phyloP scores from a whole-genome alignment of 53 echinoderm and acorn worm species.

The Astropecten irregularis region DNA sequence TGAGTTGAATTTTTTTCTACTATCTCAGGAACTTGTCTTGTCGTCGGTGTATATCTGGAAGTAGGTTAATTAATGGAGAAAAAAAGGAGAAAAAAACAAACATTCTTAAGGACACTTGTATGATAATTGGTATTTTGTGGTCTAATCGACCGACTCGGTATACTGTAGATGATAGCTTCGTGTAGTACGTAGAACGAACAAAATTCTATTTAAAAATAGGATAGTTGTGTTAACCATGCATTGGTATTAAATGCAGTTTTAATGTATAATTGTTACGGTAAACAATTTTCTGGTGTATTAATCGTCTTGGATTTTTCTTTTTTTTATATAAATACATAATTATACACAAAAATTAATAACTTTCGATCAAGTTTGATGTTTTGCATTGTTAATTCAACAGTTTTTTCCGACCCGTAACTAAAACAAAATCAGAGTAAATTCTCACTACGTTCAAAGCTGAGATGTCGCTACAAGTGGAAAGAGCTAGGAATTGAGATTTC shows the following conservation, averaged over 20 bases:
- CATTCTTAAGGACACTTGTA: neutral
- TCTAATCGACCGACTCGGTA: conserved; percentile 3
- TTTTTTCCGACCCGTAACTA: neutral
- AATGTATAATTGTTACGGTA: conserved; percentile 11
- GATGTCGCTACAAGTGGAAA: too few species aligned
- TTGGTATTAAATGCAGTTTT: neutral
- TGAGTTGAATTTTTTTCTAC: conserved; percentile 40
- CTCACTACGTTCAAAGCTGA: neutral
- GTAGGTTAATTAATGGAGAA: neutral
- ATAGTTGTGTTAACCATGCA: neutral
- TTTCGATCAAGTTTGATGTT: neutral
- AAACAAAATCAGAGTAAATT: neutral
- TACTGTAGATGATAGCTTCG: conserved; percentile 8
- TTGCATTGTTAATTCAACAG: too few species aligned
- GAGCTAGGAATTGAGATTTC: too few species aligned
- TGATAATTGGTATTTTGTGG: conserved; percentile 2
- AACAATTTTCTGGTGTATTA: conserved; percentile 1
- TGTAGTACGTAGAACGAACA: neutral
- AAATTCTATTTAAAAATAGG: conserved; percentile 16
- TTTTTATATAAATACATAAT: too few species aligned
- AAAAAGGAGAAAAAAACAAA: neutral
- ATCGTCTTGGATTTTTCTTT: neutral
- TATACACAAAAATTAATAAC: neutral
- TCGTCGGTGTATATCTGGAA: conserved; percentile 26
- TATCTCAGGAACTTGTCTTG: conserved; percentile 47